Percentiles rank a stretch among this genome's conserved stretches.
phyloP scores from a whole-genome alignment of 1,140 invertebrate species.

The Tyrophagus putrescentiae region DNA sequence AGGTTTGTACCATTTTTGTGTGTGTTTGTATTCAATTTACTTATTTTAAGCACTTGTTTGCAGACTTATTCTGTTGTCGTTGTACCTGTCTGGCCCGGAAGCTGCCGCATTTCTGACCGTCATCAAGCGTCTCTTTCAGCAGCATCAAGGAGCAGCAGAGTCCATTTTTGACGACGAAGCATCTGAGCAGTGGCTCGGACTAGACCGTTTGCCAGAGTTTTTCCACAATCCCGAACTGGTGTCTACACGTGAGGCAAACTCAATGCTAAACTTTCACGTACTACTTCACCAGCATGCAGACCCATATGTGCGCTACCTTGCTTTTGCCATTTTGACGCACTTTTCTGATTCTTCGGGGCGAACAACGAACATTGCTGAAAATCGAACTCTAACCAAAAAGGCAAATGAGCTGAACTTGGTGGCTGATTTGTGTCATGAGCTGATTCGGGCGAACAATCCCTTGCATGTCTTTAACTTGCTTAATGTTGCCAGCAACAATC shows the following conservation, averaged over 20 bases:
- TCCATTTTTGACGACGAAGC: neutral
- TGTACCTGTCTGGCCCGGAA: neutral
- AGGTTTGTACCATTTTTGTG: neutral
- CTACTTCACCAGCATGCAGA: neutral
- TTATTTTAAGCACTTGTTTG: neutral
- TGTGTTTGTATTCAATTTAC: neutral
- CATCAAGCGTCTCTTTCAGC: neutral
- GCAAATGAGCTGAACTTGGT: no score
- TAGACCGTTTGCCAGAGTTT: neutral
- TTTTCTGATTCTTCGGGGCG: no score
- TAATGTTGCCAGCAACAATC: no score
- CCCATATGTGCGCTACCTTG: neutral
- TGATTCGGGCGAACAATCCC: no score
- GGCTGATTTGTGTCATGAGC: no score
- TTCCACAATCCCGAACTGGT: neutral
- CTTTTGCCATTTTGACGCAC: neutral
- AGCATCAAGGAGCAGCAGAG: neutral
- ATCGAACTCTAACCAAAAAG: no score
- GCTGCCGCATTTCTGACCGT: neutral
- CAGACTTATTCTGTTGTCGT: neutral
- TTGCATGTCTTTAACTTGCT: no score
- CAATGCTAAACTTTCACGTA: neutral
- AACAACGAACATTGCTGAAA: no score
- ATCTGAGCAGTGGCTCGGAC: neutral
- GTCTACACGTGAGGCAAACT: neutral